phyloP scores from a whole-genome alignment of 2,113 vertebrate species.

The Delphinus delphis region DNA sequence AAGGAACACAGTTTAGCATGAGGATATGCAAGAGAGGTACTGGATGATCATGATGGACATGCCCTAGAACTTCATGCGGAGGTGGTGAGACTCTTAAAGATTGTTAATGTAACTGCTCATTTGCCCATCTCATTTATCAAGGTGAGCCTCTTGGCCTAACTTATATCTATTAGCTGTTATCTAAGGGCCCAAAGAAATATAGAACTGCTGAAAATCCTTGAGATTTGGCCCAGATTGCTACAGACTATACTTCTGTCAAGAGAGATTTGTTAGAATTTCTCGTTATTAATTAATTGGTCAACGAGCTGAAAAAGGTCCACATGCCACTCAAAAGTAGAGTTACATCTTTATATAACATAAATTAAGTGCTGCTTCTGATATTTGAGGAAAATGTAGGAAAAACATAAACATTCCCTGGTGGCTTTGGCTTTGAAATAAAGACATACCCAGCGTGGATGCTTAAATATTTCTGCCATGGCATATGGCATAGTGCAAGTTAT shows the following conservation, averaged over 20 bases:
- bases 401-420: conserved; percentile 21
- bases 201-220: conserved; percentile 21
- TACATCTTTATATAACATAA: neutral
- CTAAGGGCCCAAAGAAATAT: neutral
- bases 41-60: neutral
- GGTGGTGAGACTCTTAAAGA: neutral
- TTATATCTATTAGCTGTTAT: neutral
- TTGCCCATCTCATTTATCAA: neutral
- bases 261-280: conserved; percentile 39
- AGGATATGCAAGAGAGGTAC: neutral
- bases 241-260: neutral
- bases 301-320: neutral
- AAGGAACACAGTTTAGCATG: neutral
- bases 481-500: neutral
- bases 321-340: neutral
- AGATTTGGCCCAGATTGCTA: neutral
- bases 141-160: neutral
- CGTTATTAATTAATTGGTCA: neutral
- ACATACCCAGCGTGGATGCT: neutral
- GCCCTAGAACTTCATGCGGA: neutral
- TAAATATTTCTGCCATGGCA: conserved; percentile 22
- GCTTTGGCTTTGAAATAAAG: conserved; percentile 30
- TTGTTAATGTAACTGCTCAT: neutral
- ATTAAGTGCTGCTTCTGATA: conserved; percentile 36
- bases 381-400: conserved; percentile 40